phyloP scores from a whole-genome alignment of 2,888 invertebrate genomes.

The Drosophila parthenogenetica region DNA sequence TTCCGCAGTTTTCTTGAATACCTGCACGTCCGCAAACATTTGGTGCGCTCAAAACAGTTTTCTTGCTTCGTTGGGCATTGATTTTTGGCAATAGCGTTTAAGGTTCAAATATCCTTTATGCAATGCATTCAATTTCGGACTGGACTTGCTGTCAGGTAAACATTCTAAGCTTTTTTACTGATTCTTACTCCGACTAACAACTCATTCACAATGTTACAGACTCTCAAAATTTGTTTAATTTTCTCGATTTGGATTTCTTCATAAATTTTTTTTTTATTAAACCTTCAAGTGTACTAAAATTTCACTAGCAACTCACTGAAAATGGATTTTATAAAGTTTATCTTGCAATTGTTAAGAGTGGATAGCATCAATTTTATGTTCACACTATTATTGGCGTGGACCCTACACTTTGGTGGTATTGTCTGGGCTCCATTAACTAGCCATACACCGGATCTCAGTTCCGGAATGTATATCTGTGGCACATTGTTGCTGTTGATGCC shows the following conservation, averaged over 20 bases:
- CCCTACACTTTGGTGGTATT: slow-evolving; percentile 23
- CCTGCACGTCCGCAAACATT: slow-evolving; percentile 14
- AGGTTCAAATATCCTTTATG: too few species aligned
- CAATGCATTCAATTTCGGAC: too few species aligned
- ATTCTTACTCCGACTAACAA: neutral
- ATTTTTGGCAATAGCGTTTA: slow-evolving; percentile 3
- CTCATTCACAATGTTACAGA: neutral
- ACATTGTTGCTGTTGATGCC: slow-evolving; percentile 34
- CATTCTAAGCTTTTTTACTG: too few species aligned
- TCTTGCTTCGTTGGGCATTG: slow-evolving; percentile 23
- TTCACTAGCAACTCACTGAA: slow-evolving; percentile 4
- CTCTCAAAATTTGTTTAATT: neutral
- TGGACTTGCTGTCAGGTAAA: too few species aligned
- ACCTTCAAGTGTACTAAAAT: slow-evolving; percentile 11
- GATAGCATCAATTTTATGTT: slow-evolving; percentile 31
- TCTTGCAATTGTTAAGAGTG: slow-evolving; percentile 24
- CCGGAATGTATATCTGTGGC: slow-evolving; percentile 39
- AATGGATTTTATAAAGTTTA: slow-evolving; percentile 12
- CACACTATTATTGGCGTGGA: slow-evolving; percentile 16
- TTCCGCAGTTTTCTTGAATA: slow-evolving; percentile 51
- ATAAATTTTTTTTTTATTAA: slow-evolving; percentile 5
- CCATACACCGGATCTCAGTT: slow-evolving; percentile 46
- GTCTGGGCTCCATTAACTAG: slow-evolving; percentile 34
- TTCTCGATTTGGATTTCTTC: neutral
- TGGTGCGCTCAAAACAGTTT: slow-evolving; percentile 13